Evolutionary conservation across 2,113 vertebrate genomes (phyloP), one percentile per base, ranked within the genome.

Genomic region (Colius striatus): DNA sequence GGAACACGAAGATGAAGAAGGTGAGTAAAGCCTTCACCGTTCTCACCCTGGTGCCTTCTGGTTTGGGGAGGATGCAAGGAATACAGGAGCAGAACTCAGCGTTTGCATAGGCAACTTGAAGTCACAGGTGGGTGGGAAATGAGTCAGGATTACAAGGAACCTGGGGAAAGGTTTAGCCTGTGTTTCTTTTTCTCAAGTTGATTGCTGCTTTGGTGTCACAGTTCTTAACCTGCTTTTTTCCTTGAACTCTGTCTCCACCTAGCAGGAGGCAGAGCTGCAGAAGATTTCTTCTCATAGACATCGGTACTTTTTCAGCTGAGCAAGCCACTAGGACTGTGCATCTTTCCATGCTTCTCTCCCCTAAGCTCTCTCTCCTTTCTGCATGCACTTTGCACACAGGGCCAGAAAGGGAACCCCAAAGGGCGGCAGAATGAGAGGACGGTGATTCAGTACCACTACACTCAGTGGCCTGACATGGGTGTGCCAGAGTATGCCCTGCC

Each of bases 381-480:
- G 51, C 1, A 0, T 71, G 16, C 50, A 0, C 50, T 60, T 71
- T 13, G 8, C 51, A 21, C 48, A 0, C 84, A 99, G 98, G 98
- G 98, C 78, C 99, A 99, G 98, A 99, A 99, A 23, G 99, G 98
- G 54, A 99, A 98, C 78, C 96, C 98, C 66, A 99, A 99, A 77
- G 98, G 99, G 65, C 97, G 98, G 38, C 99, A 99, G 96, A 99
- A 99, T 2, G 99, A 99, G 90, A 97, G 99, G 29, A 98, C 97
- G 0, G 98, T 99, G 78, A 98, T 99, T 41, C 99, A 99, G 97
- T 99, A 99, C 84, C 99, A 99, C 97, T 99, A 99, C 97, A 99
- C 99, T 0, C 99, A 99, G 97, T 99, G 99, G 99, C 99, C 99
- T 32, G 99, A 99, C 97, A 99, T 99, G 99, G 99, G 99, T 0